phyloP scores from a whole-genome alignment of 2,888 invertebrate species.

The Hyppa rectilinea region DNA sequence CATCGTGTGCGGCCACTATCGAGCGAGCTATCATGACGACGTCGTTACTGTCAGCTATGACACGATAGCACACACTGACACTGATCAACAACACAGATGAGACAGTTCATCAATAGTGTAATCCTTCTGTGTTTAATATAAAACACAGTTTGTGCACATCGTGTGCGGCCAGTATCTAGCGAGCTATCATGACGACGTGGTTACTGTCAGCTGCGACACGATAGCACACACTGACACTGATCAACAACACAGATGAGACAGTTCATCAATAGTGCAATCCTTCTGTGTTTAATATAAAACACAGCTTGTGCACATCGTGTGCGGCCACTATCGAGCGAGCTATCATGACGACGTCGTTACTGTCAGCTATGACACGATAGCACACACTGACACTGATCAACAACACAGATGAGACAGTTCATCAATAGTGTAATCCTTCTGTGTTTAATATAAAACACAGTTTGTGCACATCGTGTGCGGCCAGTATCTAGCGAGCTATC shows the following conservation, averaged over 20 bases:
- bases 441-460: conserved; percentile 65
- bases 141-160: conserved; percentile 67
- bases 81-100: conserved; percentile 67
- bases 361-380: conserved; percentile 82
- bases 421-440: conserved; percentile 40
- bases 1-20: conserved; percentile 87
- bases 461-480: conserved; percentile 82
- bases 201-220: conserved; percentile 82
- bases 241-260: conserved; percentile 38
- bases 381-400: conserved; percentile 75
- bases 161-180: conserved; percentile 85
- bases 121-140: conserved; percentile 67
- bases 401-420: conserved; percentile 31
- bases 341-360: conserved; percentile 84
- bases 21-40: conserved; percentile 81
- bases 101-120: conserved; percentile 12
- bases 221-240: conserved; percentile 78
- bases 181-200: conserved; percentile 82
- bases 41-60: conserved; percentile 85
- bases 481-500: conserved; percentile 81
- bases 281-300: conserved; percentile 68
- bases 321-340: conserved; percentile 81
- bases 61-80: conserved; percentile 78
- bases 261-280: conserved; percentile 1
- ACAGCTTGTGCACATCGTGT: conserved; percentile 76